Evolutionary conservation across 2,888 invertebrate species (phyloP), one percentile per base, ranked within the genome.

Genomic region (Aspidiotus rigidus): DNA sequence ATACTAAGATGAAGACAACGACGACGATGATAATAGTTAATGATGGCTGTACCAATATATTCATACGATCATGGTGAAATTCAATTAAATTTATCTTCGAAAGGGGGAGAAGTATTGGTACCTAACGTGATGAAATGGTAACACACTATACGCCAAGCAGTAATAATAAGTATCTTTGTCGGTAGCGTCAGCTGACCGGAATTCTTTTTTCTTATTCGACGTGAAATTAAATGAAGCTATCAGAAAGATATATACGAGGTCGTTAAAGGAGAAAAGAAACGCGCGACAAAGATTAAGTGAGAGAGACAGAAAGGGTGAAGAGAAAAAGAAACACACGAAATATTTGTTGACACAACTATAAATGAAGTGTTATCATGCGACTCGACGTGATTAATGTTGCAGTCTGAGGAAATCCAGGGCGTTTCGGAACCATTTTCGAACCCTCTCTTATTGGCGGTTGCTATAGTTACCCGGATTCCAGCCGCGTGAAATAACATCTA

Each of bases 321-420:
- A 67, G n/a, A 67, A n/a, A 16, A 16, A 39, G 60, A 59, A 28
- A 66, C 40, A 67, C 59, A 67, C 59, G 49, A 60, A 67, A 60
- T 59, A 67, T 67, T 67, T 67, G 67, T 67, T 67, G 67, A 67
- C 67, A 67, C 67, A 67, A 67, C 56, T 67, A 67, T 67, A 67
- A 67, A 67, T 67, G 67, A 67, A 67, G 67, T 60, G 67, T 67
- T 67, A 67, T 67, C 67, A 67, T 67, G 67, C 67, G 67, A 67
- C 67, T 67, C 67, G 60, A 59, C 59, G 67, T 67, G 67, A 67
- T 67, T 67, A 60, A 67, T 67, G 67, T 60, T 60, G 60, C 59
- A 42, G 59, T 59, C 59, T 67, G 17, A 67, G 67, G 53, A 67
- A 59, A 44, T 67, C 39, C 67, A 67, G 67, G 67, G 67, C 67